These are phyloP conservation scores for Chymomyza fuscimana DNA, from an alignment of 2,888 invertebrate genomes.

Conservation along the genomic window DNA sequence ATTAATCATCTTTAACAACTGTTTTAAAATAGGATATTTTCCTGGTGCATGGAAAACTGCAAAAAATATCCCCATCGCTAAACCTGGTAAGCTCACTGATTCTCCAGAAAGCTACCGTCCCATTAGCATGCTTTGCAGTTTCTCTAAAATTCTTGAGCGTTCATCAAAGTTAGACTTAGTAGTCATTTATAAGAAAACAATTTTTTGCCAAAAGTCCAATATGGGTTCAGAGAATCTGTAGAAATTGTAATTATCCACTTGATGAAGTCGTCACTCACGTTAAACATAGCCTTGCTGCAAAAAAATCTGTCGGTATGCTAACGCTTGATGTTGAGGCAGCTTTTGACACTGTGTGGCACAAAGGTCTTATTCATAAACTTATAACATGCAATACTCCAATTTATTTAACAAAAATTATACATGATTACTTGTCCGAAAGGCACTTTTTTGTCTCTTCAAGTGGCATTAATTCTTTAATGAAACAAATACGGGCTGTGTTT, in stretches of 20 bases:
- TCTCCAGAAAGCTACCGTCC: constrained; percentile 4
- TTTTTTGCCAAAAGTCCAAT: neutral
- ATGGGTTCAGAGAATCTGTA: constrained; percentile 6
- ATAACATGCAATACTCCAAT: constrained; percentile 10
- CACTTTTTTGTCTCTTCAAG: constrained; percentile 7
- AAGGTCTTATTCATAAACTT: constrained; percentile 13
- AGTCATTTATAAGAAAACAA: neutral
- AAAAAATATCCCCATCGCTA: constrained; percentile 11
- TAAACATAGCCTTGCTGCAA: neutral
- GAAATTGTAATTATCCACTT: constrained; percentile 8
- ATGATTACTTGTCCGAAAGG: constrained; percentile 11
- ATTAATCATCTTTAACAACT: neutral
- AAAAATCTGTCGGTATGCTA: too few species aligned
- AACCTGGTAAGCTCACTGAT: neutral
- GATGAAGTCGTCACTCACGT: neutral
- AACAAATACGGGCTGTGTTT: neutral
- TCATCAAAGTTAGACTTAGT: too few species aligned
- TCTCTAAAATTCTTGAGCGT: neutral
- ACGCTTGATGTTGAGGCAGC: too few species aligned
- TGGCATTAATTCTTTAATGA: constrained; percentile 5
- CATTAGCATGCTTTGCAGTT: neutral
- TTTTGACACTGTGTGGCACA: too few species aligned
- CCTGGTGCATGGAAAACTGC: constrained; percentile 7
- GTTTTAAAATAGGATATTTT: neutral
- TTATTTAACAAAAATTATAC: constrained; percentile 9